Evolutionary conservation across 2,888 invertebrate species (phyloP), one percentile per base, ranked within the genome.

Genomic region (Furcula furcula): DNA sequence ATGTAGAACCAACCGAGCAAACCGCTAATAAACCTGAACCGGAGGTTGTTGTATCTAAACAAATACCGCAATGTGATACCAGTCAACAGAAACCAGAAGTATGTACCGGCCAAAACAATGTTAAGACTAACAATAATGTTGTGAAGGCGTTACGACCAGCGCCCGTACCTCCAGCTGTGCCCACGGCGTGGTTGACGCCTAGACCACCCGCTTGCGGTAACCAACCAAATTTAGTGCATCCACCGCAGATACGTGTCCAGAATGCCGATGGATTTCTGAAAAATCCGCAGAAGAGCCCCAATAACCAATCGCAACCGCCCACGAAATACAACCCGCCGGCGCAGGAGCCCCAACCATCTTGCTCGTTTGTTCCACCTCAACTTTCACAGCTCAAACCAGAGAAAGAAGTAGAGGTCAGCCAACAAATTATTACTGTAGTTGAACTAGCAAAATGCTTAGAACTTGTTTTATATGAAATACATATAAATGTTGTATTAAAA

Each of bases 381-480:
- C 56, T 71, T 26, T 58, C 54, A 36, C 86, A 78, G 48, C 77
- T 80, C 46, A 85, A 79, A 66, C 80, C 80, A 31, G 77, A 80
- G 36, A 69, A 81, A 77, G 88, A 88, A 81, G 85, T 85, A 47
- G 88, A 88, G 88, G 88, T 88, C 81, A 88, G 88, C 76, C 51
- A 56, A 65, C 46, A 46, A 48, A 53, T 50, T 49, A 32, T 44
- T 59, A 40, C 33, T 42, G 33, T 45, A 52, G 35, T 45, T 48
- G 47, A 60, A 56, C 61, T 40, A 45, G 36, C 39, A 36, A 53
- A 34, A 9, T 13, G 13, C 9, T 20, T 14, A 18, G 40, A 53
- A 46, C 32, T 41, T 31, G 28, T 49, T 33, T 40, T 46, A 46
- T 38, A 48, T 50, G 38, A 49, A 49, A 55, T 56, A 47, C 44